These are phyloP conservation scores for Aurelia aurita DNA, from an alignment of 30 jellyfish, hydroid and myxozoan genomes.

Conservation along the genomic window DNA sequence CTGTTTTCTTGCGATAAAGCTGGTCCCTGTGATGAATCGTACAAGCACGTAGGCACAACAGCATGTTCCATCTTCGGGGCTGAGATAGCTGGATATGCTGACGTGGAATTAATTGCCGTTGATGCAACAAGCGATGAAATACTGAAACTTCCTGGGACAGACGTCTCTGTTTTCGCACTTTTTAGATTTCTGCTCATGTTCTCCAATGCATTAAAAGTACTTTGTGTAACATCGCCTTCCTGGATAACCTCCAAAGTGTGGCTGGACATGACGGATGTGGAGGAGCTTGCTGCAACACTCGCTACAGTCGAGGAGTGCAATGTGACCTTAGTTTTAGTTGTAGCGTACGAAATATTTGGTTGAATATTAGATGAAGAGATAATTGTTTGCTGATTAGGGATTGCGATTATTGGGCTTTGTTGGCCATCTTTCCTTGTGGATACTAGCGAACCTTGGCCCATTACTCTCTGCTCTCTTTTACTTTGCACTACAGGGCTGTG, in stretches of 20 bases:
- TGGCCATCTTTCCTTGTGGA: neutral
- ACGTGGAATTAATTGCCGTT: neutral
- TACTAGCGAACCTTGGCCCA: neutral
- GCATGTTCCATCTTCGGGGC: neutral
- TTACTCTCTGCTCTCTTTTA: neutral
- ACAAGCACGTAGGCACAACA: neutral
- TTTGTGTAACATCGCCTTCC: constrained; percentile 67
- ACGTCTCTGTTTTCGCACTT: neutral
- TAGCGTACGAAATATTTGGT: neutral
- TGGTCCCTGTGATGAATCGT: neutral
- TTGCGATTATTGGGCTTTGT: neutral
- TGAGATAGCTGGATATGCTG: neutral
- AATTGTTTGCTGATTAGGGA: neutral
- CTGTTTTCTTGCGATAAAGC: neutral
- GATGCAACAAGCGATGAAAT: constrained; percentile 2
- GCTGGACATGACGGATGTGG: constrained; percentile 8
- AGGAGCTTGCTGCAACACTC: neutral
- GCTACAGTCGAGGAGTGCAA: neutral
- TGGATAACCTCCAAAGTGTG: constrained; percentile 69
- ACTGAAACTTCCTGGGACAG: neutral
- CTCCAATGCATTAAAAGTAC: constrained; percentile 33
- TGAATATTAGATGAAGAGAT: neutral
- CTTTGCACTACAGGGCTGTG: neutral
- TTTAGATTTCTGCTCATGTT: constrained; percentile 41
- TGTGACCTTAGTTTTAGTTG: neutral